Evolutionary conservation across 2,888 invertebrate species (phyloP), one percentile per base, ranked within the genome.

Genomic region (Drosophila eohydei): DNA sequence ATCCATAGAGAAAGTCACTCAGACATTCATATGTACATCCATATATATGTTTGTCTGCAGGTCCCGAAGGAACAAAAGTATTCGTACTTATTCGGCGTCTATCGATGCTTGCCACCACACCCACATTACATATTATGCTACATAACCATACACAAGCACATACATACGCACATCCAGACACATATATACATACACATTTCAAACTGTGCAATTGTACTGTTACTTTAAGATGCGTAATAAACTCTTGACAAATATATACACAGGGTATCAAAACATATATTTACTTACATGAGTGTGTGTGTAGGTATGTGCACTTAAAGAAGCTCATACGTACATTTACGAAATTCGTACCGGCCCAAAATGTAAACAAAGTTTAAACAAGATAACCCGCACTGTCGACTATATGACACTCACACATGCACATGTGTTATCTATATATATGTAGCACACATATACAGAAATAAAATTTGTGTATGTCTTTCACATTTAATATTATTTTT

Each of bases 81-180:
- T 70, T 78, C 74, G 69, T 59, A 48, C 61, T 48, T 61, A 41
- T 59, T 78, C 65, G 75, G 61, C 61, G 52, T n/a, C n/a, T 60
- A 57, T 71, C 46, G 57, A 67, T 61, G 66, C 60, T 67, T 40
- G 12, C 46, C 60, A 78, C 80, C 77, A 77, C 77, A 71, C 78
- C 80, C 78, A 76, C 54, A 14, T 16, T 28, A 38, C 28, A 38
- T 14, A 26, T 51, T 21, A 40, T 48, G 46, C 38, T 46, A 48
- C 32, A 38, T 41, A 36, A 41, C 26, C 14, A 40, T 59, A 43
- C 26, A 46, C 21, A 40, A 28, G 30, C 34, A 36, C 21, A 44
- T 34, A 52, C 16, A 30, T 54, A 34, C 36, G 11, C 40, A 11
- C n/a, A 48, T 34, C 43, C 16, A 30, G 48, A 34, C 36, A 14